A percentile compares a stretch with the other conserved stretches of the same genome.
phyloP scores from a whole-genome alignment of 2,113 vertebrate species.

The Ameiurus melas region DNA sequence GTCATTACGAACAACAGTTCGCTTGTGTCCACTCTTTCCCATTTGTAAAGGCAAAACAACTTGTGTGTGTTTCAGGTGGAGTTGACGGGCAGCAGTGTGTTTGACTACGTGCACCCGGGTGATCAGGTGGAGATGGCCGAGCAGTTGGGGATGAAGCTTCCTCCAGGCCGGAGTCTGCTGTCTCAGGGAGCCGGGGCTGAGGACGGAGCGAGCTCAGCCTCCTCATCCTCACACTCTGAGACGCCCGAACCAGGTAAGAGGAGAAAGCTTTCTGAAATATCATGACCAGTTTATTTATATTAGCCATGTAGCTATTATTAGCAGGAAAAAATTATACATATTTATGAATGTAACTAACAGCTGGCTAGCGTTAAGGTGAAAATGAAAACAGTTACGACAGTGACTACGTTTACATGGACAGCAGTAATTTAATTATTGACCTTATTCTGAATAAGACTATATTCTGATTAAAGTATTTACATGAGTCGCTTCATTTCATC shows the following conservation, averaged over 20 bases:
- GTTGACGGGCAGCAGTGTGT: constrained; percentile 97
- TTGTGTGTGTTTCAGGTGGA: constrained; percentile 81
- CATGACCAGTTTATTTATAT: background rate
- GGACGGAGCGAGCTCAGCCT: constrained; percentile 92
- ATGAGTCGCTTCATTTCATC: too few species aligned
- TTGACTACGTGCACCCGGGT: constrained; percentile 97
- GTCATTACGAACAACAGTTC: background rate
- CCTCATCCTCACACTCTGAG: constrained; percentile 95
- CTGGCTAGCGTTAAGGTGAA: background rate
- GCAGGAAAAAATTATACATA: background rate
- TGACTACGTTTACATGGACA: too few species aligned
- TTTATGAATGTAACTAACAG: background rate
- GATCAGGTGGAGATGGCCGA: constrained; percentile 99
- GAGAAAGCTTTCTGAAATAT: background rate
- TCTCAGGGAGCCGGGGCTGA: constrained; percentile 86
- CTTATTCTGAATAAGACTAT: too few species aligned
- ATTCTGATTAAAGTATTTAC: too few species aligned
- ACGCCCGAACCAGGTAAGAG: constrained; percentile 95
- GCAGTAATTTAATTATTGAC: too few species aligned
- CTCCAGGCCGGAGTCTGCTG: constrained; percentile 90
- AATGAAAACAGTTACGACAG: background rate
- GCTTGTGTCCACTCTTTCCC: background rate
- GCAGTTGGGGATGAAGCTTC: constrained; percentile 98
- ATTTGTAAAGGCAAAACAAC: background rate
- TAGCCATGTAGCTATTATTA: background rate